These are phyloP conservation scores for Rutilus rutilus DNA, from an alignment of 2,113 vertebrate species.

Conservation along the genomic window DNA sequence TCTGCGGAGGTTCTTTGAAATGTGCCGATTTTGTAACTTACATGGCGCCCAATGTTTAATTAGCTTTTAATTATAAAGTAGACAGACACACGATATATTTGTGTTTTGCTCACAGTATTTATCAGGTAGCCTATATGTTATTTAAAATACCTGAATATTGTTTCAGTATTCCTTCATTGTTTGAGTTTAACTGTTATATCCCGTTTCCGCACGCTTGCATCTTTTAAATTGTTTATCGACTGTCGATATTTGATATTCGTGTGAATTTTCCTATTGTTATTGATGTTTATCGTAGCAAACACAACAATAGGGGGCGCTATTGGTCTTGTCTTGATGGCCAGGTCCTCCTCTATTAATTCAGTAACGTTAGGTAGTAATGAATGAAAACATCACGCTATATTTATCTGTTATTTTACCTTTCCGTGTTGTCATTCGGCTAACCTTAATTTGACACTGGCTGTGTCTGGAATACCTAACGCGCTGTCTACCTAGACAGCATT, in stretches of 20 bases:
- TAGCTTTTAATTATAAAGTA: background rate
- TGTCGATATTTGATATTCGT: constrained; percentile 16
- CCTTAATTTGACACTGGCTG: background rate
- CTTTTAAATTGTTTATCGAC: background rate
- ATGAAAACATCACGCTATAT: background rate
- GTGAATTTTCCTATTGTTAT: constrained; percentile 38
- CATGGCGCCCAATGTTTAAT: background rate
- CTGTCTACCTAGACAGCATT: constrained; percentile 3
- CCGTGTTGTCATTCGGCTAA: background rate
- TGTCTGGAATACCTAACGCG: background rate
- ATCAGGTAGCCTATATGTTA: background rate
- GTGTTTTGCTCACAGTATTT: background rate
- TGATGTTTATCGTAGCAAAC: constrained; percentile 4
- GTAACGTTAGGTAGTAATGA: background rate
- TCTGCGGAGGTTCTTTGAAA: background rate
- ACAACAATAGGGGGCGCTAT: constrained; percentile 42
- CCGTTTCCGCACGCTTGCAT: background rate
- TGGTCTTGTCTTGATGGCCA: constrained; percentile 11
- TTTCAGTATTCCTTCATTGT: background rate
- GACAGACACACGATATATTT: background rate
- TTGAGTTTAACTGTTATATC: background rate
- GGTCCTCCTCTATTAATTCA: constrained; percentile 11
- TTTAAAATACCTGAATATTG: background rate
- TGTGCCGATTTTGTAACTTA: background rate
- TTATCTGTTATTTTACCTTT: background rate